These are phyloP conservation scores for Festucalex cinctus DNA, from an alignment of 2,113 vertebrate genomes.

Conservation along the genomic window DNA sequence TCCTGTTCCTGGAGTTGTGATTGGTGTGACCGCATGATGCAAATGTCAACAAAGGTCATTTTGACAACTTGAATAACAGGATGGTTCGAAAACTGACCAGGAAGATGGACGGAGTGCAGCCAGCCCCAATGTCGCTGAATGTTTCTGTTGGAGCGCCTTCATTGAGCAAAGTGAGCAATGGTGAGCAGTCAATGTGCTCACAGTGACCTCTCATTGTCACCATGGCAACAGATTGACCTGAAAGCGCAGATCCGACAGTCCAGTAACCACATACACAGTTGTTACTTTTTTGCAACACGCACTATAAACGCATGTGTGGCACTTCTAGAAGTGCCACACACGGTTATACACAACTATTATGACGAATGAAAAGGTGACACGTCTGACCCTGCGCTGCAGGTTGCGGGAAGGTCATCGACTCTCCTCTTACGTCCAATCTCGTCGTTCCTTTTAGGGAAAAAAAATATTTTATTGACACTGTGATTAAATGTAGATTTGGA, in stretches of 20 bases:
- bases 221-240: neutral
- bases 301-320: too few relatives aligned
- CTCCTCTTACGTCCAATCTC: constrained; percentile 16
- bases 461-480: constrained; percentile 28
- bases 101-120: too few relatives aligned
- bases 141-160: too few relatives aligned
- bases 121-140: too few relatives aligned
- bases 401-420: constrained; percentile 81
- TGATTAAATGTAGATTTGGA: constrained; percentile 47
- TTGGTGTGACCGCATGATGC: neutral
- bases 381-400: constrained; percentile 78
- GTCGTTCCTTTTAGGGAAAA: constrained; percentile 16
- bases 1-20: neutral
- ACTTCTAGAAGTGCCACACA: constrained; percentile 1
- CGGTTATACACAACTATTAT: constrained; percentile 28
- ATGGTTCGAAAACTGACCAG: neutral
- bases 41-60: neutral
- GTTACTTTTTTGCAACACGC: neutral
- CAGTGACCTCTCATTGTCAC: neutral
- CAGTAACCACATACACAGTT: neutral
- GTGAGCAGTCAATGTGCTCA: neutral
- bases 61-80: neutral
- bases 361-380: constrained; percentile 81
- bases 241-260: neutral
- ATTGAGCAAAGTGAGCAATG: too few relatives aligned